Conservation (phyloP, 2,888 invertebrate genomes). For the Chloroclystis v-ata region DNA sequence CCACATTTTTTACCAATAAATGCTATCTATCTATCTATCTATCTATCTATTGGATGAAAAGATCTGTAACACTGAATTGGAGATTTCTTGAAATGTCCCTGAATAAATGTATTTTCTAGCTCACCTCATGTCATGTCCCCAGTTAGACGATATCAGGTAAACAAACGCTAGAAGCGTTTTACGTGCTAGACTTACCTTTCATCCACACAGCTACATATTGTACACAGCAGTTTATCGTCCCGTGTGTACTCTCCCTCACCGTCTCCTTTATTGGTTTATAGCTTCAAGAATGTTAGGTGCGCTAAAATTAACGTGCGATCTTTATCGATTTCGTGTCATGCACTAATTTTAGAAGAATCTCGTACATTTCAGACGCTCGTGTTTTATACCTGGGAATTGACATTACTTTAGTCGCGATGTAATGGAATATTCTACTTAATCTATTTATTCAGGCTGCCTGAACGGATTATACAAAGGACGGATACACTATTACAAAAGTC, state of each 20-base stretch:
- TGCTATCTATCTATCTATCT: no score
- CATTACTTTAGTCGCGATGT: no score
- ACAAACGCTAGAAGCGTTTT: slow-evolving; percentile 18
- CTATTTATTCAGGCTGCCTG: no score
- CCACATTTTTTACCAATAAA: no score
- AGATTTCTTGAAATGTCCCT: background rate
- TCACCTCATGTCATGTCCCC: background rate
- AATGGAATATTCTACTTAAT: no score
- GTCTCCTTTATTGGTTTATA: slow-evolving; percentile 26
- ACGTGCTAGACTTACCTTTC: slow-evolving; percentile 8
- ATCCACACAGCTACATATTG: slow-evolving; percentile 9
- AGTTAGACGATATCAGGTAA: slow-evolving; percentile 15
- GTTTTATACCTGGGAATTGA: no score
- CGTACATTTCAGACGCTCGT: slow-evolving; percentile 27
- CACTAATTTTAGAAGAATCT: slow-evolving; percentile 62
- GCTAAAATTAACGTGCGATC: slow-evolving; percentile 48
- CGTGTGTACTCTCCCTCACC: background rate
- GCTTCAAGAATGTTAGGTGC: slow-evolving; percentile 32
- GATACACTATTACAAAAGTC: no score
- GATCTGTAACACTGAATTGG: background rate
- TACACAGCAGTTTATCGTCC: background rate
- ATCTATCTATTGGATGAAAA: no score
- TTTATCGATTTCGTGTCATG: slow-evolving; percentile 58
- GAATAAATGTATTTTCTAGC: slow-evolving; percentile 4
- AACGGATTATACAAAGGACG: no score